Base-by-base conservation (phyloP, 2,888 invertebrate species). In the Troides aeacus region DNA sequence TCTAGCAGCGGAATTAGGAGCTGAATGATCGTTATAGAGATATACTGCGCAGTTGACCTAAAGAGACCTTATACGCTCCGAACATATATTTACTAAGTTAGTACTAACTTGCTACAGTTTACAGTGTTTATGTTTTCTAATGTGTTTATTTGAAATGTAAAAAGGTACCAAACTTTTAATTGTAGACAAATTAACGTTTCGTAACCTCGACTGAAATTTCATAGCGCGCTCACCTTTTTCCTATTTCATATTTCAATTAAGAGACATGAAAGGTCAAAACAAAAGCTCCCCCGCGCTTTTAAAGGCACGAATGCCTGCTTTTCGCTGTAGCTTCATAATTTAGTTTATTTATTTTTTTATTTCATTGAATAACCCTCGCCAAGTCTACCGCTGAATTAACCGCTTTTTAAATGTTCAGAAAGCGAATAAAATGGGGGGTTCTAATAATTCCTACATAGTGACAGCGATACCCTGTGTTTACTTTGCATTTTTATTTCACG, bases 181-280 rank as follows among this genome's bases (percentile, higher is more conserved):
- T 56, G 56, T 21, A 56, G 18, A 21, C n/a, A 56, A 56, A 56
- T 56, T n/a, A 56, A 56, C n/a, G 56, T 10, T 56, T 21, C 10
- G 56, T 56, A 56, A 56, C n/a, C 21, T 56, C 56, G 21, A 5
- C 21, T 56, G 8, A 21, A 56, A 56, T 56, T 56, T 56, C 21
- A 56, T 56, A 21, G 21, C 56, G 12, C 56, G 21, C 18, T n/a
- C 21, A 18, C 21, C 21, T 8, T 60, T 60, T 36, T 60, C n/a
- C 36, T 36, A 60, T 60, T 60, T 60, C 60, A 60, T 8, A 36
- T 60, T 60, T 60, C 36, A 60, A 60, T 60, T 60, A 60, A 60
- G 36, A 36, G 30, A 36, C 36, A 36, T 60, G 56, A 21, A 56
- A 56, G 56, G 56, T 56, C 21, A 56, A 56, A 56, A 21, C 56